Conservation (phyloP, 2,888 invertebrate genomes). For the Ophion ellenae region DNA sequence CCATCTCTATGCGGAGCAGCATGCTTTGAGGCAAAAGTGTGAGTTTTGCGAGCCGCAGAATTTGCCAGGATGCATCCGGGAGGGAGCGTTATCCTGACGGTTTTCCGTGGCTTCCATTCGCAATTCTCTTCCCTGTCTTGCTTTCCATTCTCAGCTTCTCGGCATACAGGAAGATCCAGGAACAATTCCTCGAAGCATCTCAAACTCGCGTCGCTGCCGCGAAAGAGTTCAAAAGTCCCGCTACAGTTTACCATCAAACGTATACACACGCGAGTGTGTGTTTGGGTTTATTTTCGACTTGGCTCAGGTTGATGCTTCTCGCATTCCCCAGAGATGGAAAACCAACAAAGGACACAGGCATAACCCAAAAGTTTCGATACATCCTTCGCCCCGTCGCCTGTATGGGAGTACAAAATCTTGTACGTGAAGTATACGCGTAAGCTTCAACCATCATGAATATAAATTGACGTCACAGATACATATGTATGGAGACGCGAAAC, state of each 20-base stretch:
- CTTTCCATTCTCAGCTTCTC: slow-evolving; percentile 22
- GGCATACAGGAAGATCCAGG: background rate
- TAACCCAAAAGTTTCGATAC: slow-evolving; percentile 48
- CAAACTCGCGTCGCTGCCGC: background rate
- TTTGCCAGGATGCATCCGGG: slow-evolving; percentile 27
- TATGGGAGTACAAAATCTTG: slow-evolving; percentile 13
- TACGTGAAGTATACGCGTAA: slow-evolving; percentile 16
- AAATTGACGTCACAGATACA: slow-evolving; percentile 43
- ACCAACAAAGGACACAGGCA: slow-evolving; percentile 16
- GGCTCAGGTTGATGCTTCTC: slow-evolving; percentile 12
- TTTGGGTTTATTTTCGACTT: slow-evolving; percentile 23
- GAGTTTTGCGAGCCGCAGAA: slow-evolving; percentile 23
- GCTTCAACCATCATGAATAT: slow-evolving; percentile 49
- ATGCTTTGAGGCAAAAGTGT: background rate
- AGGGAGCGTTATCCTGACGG: slow-evolving; percentile 12
- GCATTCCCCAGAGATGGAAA: slow-evolving; percentile 39
- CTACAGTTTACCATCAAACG: background rate
- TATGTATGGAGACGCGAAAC: background rate
- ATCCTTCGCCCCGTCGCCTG: slow-evolving; percentile 19
- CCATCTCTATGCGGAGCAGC: background rate
- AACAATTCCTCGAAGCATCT: slow-evolving; percentile 11
- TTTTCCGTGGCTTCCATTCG: slow-evolving; percentile 30
- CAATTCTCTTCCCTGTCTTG: background rate
- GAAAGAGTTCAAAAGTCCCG: slow-evolving; percentile 18
- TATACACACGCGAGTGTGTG: slow-evolving; percentile 15